A percentile compares a stretch with the other conserved stretches of the same genome.
Conservation (phyloP, 2,797 vertebrate genomes). For the Pipistrellus nathusii region DNA sequence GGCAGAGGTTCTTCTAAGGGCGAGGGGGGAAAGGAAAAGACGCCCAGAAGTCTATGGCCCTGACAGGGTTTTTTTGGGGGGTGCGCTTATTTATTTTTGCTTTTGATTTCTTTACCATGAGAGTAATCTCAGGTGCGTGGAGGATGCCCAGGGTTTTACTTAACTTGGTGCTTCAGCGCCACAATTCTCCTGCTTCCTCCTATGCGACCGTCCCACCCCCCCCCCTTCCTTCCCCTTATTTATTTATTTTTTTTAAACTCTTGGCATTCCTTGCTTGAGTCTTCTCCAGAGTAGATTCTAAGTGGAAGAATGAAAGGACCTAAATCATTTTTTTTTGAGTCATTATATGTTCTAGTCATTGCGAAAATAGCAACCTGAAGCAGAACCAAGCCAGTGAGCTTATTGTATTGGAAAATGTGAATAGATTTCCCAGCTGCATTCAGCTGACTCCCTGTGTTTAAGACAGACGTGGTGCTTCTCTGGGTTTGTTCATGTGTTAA, state of each 20-base stretch:
- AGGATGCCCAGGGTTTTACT: background rate
- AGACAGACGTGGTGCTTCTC: background rate
- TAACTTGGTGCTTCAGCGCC: constrained; percentile 11
- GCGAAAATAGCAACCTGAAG: constrained; percentile 59
- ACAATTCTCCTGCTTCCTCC: constrained; percentile 30
- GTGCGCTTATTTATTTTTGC: background rate
- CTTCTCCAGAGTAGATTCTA: constrained; percentile 19
- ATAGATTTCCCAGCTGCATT: background rate
- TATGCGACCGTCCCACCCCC: too few species aligned
- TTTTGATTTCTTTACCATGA: background rate
- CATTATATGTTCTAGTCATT: constrained; percentile 24
- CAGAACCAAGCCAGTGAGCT: constrained; percentile 59
- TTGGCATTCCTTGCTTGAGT: constrained; percentile 47
- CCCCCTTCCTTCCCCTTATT: constrained; percentile 15
- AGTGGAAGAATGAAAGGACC: constrained; percentile 43
- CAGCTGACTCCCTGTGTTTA: background rate
- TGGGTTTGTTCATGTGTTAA: background rate
- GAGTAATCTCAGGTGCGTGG: background rate
- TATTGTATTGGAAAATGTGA: constrained; percentile 72
- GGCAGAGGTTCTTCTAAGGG: too few species aligned
- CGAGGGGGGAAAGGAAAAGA: background rate
- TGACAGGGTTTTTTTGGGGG: rapidly evolving
- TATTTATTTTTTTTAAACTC: constrained; percentile 50
- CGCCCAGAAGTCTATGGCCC: background rate
- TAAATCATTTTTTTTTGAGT: constrained; percentile 29